Evolutionary conservation across 2,888 invertebrate genomes (phyloP).

Genomic region (Mechanitis messenoides): DNA sequence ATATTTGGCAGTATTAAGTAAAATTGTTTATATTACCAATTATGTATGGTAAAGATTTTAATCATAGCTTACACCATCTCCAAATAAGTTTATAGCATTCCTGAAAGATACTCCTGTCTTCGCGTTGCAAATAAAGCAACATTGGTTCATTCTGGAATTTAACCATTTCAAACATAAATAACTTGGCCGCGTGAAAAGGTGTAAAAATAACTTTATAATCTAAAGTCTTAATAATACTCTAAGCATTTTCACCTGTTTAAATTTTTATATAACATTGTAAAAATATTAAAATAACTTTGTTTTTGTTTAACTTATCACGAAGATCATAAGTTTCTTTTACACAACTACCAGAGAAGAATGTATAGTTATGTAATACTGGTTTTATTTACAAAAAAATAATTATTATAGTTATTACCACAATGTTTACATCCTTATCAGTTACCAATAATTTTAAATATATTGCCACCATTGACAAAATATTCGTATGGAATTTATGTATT

Average conservation of each 20-base stretch:
- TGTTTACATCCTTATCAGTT: conserved; percentile 41
- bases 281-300: background rate
- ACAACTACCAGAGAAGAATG: too few species aligned
- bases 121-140: conserved; percentile 80
- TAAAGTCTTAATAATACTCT: background rate
- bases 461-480: conserved; percentile 41
- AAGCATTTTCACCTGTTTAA: too few species aligned
- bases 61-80: conserved; percentile 41
- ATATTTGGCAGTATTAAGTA: background rate
- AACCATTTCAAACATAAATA: conserved; percentile 6
- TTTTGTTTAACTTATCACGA: background rate
- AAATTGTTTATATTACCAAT: background rate
- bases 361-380: conserved; percentile 14
- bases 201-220: background rate
- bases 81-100: conserved; percentile 45
- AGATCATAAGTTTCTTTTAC: too few species aligned
- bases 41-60: background rate
- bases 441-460: conserved; percentile 37
- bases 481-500: conserved; percentile 8
- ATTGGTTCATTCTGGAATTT: conserved; percentile 54
- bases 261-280: too few species aligned
- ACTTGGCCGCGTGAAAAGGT: conserved; percentile 1
- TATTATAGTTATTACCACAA: conserved; percentile 13
- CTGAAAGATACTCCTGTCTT: conserved; percentile 45
- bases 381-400: conserved; percentile 6